phyloP scores from a whole-genome alignment of 2,888 invertebrate genomes.

The Morpho deidamia region DNA sequence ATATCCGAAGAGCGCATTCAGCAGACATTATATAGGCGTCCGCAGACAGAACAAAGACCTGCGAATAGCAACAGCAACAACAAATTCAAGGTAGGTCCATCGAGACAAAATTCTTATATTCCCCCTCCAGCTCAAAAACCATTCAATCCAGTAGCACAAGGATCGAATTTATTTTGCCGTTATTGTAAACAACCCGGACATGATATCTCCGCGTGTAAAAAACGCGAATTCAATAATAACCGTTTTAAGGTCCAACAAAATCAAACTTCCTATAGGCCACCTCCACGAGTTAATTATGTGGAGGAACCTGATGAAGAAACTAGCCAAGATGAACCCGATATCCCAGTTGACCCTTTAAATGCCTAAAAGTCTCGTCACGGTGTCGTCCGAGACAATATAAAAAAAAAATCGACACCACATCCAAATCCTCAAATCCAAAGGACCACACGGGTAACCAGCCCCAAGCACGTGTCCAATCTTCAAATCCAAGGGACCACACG shows the following conservation, averaged over 20 bases:
- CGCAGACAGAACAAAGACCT: neutral
- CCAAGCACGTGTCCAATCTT: no score
- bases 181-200: slow-evolving; percentile 20
- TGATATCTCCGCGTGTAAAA: slow-evolving; percentile 12
- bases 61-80: neutral
- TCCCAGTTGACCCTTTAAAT: neutral
- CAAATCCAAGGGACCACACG: no score
- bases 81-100: neutral
- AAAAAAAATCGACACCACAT: neutral
- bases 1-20: slow-evolving; percentile 19
- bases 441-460: no score
- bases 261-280: neutral
- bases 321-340: neutral
- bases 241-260: neutral
- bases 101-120: neutral
- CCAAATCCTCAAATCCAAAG: neutral
- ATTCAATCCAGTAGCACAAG: neutral
- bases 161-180: slow-evolving; percentile 6
- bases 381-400: neutral
- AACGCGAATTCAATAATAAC: slow-evolving; percentile 17
- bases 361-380: neutral
- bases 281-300: neutral
- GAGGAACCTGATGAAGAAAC: neutral
- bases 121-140: neutral
- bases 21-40: neutral